Percentiles rank a stretch among this genome's conserved stretches.
phyloP scores from a whole-genome alignment of 2,797 vertebrate genomes.

The Eulemur coronatus region DNA sequence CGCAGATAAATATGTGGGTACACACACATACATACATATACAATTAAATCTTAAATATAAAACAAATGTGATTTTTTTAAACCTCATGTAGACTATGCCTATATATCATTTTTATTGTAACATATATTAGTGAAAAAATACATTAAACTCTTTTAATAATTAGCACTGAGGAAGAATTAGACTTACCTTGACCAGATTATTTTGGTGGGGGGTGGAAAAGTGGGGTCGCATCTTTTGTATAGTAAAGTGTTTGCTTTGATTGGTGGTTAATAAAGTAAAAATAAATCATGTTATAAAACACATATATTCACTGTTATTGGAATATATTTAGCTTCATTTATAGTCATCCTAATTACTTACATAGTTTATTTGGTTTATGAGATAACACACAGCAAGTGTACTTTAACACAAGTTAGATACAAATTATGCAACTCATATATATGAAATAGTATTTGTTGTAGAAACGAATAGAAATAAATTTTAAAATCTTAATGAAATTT shows the following conservation, averaged over 20 bases:
- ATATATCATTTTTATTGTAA: neutral
- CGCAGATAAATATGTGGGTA: neutral
- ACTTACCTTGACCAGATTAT: neutral
- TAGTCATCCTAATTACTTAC: neutral
- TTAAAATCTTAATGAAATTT: neutral
- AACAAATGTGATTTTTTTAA: neutral
- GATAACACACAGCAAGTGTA: neutral
- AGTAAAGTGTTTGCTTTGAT: neutral
- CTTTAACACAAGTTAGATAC: neutral
- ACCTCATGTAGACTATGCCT: neutral
- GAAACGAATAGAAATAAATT: neutral
- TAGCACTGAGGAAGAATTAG: neutral
- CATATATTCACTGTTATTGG: neutral
- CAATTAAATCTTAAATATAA: neutral
- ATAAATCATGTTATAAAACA: neutral
- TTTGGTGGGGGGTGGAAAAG: neutral
- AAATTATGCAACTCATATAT: neutral
- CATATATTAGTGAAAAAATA: neutral
- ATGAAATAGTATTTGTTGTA: neutral
- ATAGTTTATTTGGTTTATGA: neutral
- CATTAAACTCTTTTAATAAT: neutral
- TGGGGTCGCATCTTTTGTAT: neutral
- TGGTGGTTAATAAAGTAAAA: neutral
- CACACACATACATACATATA: neutral
- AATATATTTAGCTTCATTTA: neutral